Evolutionary conservation across 2,888 invertebrate genomes (phyloP), one percentile per base, ranked within the genome.

Genomic region (Epistrophella euchroma): DNA sequence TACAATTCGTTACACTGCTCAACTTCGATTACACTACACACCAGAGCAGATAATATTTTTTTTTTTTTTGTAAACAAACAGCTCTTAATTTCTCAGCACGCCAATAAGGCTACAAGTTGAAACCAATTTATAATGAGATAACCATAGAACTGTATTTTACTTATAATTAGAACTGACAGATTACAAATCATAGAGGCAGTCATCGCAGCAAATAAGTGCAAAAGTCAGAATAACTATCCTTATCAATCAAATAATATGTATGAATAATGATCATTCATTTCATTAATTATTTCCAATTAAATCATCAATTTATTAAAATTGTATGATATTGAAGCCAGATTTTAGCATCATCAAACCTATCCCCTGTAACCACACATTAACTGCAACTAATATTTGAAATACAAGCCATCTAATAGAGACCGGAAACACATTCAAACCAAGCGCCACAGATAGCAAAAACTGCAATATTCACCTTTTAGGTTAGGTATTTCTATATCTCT

Each of bases 81-180:
- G 0, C 25, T 25, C 15, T 56, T 32, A 2, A 56, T 56, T 17
- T 56, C 17, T n/a, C 55, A 32, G n/a, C 28, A 55, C n/a, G 32
- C 17, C 17, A 35, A 17, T 35, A 32, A 56, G 56, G 11, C 35
- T 13, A 35, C 35, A 35, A 56, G 56, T 56, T 56, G 10, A 56
- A 56, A 32, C 35, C 17, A 56, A 35, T 56, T 56, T 17, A 56
- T 17, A 17, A 35, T 19, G 56, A 56, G 56, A 56, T 56, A 56
- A 56, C 11, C 17, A 56, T 17, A 56, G 35, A 6, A 35, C 6
- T 28, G 25, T 0, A 32, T 32, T 50, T n/a, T 55, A 56, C 1
- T 56, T 56, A 56, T 56, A 56, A 56, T 32, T 56, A 56, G 32
- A 56, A 32, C 10, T 56, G 56, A 56, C 32, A 56, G 56, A 56